Base-by-base conservation (phyloP, 1,140 invertebrate genomes). In the Brachystomella parvula region DNA sequence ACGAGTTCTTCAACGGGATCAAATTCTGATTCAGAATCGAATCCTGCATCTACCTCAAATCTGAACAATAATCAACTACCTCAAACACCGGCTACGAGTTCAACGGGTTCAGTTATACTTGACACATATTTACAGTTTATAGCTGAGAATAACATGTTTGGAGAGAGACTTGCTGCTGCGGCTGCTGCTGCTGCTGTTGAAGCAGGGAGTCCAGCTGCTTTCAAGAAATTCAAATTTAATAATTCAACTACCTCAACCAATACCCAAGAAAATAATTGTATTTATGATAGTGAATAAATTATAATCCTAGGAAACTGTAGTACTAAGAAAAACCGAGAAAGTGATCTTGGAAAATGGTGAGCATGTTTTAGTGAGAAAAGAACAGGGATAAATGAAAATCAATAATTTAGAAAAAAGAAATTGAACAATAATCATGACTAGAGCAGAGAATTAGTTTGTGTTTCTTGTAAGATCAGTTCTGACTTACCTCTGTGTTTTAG, bases 121-220 rank as follows among this genome's bases (percentile, higher is more conserved):
- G 89, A 92, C 76, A 90, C 89, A 1, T 92, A 91, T 75, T 79
- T 92, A 21, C 89, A 91, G 75, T 84, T 90, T 65, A 90, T 92
- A 69, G 88, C 87, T 0, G 89, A 92, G 74, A 91, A 89, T 73
- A 12, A 53, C 24, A 53, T 53, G 49, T 24, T 53, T 6, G 49
- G 49, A 24, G 49, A 53, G 24, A 9, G 49, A 26, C 12, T 53
- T 19, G 49, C 49, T 6, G 6, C 35, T 19, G 35, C 35, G 6
- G 35, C 35, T 39, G 35, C 35, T 6, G 35, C 35, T 6, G 19
- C 35, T 39, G 49, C 49, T 24, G 49, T 15, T 15, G 49, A 53
- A 53, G 49, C 49, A 6, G 15, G 15, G 24, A 24, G 49, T n/a
- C n/a, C n/a, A n/a, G n/a, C n/a, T n/a, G n/a, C n/a, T 24, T 53